These are phyloP conservation scores for Pardalotus punctatus DNA, from an alignment of 2,113 vertebrate genomes.

Conservation along the genomic window DNA sequence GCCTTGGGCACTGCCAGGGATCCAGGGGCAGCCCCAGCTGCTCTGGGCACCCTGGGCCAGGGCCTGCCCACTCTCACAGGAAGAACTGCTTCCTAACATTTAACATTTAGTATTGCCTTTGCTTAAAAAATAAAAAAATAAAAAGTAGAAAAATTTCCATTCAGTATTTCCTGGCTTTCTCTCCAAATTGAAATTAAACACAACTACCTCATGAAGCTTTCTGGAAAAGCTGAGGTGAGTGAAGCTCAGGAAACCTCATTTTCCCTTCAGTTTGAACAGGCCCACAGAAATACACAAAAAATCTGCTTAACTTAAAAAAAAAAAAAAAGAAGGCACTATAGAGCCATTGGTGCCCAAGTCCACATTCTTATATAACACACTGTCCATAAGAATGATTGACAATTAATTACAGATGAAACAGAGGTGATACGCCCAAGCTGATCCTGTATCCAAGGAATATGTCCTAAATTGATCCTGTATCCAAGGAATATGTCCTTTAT, in stretches of 20 bases:
- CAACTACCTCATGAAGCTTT: not conserved
- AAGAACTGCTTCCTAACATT: not conserved
- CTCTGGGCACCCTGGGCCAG: not conserved
- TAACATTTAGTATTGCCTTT: not conserved
- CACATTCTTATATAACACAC: accelerated
- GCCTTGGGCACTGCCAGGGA: not conserved
- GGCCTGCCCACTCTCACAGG: not conserved
- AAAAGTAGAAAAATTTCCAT: not conserved
- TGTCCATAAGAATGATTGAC: not conserved
- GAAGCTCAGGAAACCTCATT: not conserved
- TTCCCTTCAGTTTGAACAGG: not conserved
- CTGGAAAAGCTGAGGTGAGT: not conserved
- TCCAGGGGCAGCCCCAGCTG: not conserved
- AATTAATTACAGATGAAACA: not conserved
- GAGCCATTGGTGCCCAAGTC: not conserved
- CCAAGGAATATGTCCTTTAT: not conserved
- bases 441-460: not conserved
- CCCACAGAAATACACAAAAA: not conserved
- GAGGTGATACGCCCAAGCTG: not conserved
- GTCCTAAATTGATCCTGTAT: not conserved
- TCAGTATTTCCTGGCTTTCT: not conserved
- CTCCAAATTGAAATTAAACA: not conserved
- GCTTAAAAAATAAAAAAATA: not conserved
- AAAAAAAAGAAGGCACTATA: not conserved
- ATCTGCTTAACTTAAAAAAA: not conserved